A percentile compares a stretch with the other conserved stretches of the same genome.
Conservation (phyloP, 2,113 vertebrate species). For the Carollia perspicillata region DNA sequence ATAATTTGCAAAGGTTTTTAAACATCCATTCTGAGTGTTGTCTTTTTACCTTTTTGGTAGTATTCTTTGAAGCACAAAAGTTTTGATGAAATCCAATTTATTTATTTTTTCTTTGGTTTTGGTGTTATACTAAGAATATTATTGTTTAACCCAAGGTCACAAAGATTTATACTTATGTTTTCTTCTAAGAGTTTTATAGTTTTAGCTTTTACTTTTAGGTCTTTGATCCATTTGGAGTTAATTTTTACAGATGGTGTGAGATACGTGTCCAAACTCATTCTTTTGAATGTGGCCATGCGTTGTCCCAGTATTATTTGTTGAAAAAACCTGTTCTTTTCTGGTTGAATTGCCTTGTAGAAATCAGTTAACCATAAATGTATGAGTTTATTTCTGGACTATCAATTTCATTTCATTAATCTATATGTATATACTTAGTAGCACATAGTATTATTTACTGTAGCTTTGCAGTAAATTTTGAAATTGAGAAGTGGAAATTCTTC, state of each 20-base stretch:
- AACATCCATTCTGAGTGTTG: neutral
- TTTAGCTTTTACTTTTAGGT: neutral
- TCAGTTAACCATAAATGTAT: neutral
- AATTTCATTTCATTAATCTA: neutral
- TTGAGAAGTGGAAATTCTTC: neutral
- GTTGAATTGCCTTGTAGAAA: neutral
- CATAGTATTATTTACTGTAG: neutral
- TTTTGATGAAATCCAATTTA: neutral
- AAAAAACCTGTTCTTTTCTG: neutral
- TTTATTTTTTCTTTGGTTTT: neutral
- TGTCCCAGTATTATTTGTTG: neutral
- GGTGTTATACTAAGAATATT: neutral
- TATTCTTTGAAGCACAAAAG: neutral
- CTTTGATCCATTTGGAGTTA: neutral
- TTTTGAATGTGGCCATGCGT: neutral
- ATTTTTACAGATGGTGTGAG: neutral
- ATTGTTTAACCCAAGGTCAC: neutral
- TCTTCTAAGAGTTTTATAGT: neutral
- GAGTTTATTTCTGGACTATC: neutral
- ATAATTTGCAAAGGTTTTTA: neutral
- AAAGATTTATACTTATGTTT: neutral
- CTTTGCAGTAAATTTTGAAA: slow-evolving; percentile 22
- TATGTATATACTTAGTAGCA: neutral
- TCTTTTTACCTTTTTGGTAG: neutral
- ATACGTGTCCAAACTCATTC: neutral